Percentiles rank a stretch among this genome's conserved stretches.
These are phyloP conservation scores for Thymelicus acteon DNA, from an alignment of 2,888 invertebrate species.

Conservation along the genomic window DNA sequence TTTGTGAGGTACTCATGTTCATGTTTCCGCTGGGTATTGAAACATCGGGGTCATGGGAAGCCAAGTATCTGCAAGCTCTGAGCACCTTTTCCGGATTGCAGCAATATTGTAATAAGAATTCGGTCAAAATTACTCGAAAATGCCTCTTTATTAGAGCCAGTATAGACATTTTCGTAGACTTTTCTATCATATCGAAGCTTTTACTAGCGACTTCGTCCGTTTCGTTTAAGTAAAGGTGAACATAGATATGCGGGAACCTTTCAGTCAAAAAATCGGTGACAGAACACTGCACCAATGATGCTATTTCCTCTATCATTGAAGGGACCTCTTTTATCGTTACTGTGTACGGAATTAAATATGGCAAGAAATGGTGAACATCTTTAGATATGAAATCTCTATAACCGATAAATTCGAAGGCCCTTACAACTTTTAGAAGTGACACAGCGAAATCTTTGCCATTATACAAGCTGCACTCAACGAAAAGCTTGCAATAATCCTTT, in stretches of 20 bases:
- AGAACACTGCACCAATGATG: slow-evolving; percentile 83
- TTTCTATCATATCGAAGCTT: slow-evolving; percentile 87
- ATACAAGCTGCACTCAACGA: slow-evolving; percentile 85
- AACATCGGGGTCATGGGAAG: slow-evolving; percentile 83
- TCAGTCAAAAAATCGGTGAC: slow-evolving; percentile 86
- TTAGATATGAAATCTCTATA: slow-evolving; percentile 88
- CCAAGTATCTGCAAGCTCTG: slow-evolving; percentile 84
- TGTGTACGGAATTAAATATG: slow-evolving; percentile 86
- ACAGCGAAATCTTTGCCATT: slow-evolving; percentile 84
- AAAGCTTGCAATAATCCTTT: slow-evolving; percentile 85
- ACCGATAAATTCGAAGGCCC: slow-evolving; percentile 88
- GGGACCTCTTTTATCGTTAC: slow-evolving; percentile 83
- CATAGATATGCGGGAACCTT: slow-evolving; percentile 89
- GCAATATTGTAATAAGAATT: slow-evolving; percentile 87
- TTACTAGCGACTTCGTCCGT: slow-evolving; percentile 82
- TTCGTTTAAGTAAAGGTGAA: slow-evolving; percentile 88
- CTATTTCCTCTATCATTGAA: slow-evolving; percentile 87
- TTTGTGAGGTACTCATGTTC: slow-evolving; percentile 73
- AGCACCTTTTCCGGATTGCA: slow-evolving; percentile 86
- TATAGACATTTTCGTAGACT: slow-evolving; percentile 83
- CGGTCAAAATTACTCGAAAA: slow-evolving; percentile 87
- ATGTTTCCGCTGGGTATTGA: slow-evolving; percentile 62
- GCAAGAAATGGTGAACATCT: slow-evolving; percentile 88
- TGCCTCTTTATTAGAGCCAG: slow-evolving; percentile 86
- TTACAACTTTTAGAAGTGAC: slow-evolving; percentile 86